Conservation (phyloP, 2,797 vertebrate genomes). For the Ctenopoma multispine region DNA sequence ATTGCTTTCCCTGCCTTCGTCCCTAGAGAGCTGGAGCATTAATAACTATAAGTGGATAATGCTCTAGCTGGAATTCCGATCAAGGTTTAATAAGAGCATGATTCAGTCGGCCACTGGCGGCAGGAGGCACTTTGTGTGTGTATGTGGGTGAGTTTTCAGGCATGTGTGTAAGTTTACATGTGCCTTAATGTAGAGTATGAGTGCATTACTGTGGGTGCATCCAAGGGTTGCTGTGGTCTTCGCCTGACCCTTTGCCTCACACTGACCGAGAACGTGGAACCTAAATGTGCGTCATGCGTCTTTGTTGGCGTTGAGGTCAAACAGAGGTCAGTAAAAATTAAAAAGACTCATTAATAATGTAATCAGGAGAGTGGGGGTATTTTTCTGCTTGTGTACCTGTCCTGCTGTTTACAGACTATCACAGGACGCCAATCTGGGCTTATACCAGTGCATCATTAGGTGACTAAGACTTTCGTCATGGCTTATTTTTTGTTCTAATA, state of each 20-base stretch:
- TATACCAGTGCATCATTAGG: slow-evolving; percentile 11
- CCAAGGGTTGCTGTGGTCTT: slow-evolving; percentile 40
- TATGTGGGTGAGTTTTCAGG: slow-evolving; percentile 11
- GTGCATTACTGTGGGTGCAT: slow-evolving; percentile 47
- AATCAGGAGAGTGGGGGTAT: slow-evolving; percentile 14
- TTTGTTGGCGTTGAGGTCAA: slow-evolving; percentile 22
- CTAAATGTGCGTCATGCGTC: slow-evolving; percentile 16
- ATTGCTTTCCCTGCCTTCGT: slow-evolving; percentile 69
- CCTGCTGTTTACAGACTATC: slow-evolving; percentile 13
- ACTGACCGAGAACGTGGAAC: slow-evolving; percentile 36
- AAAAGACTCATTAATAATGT: slow-evolving; percentile 47
- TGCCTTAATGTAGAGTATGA: slow-evolving; percentile 44
- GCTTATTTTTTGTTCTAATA: slow-evolving; percentile 23
- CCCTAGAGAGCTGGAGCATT: slow-evolving; percentile 84
- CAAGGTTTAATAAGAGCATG: slow-evolving; percentile 84
- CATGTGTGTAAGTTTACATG: slow-evolving; percentile 11
- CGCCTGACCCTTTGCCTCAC: slow-evolving; percentile 47
- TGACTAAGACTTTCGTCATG: slow-evolving; percentile 27
- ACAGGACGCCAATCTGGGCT: slow-evolving; percentile 9
- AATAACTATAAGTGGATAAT: slow-evolving; percentile 89
- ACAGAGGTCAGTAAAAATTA: slow-evolving; percentile 52
- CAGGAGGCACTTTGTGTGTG: slow-evolving; percentile 60
- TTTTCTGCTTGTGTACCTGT: slow-evolving; percentile 24
- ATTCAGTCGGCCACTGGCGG: slow-evolving; percentile 76
- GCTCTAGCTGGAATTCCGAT: slow-evolving; percentile 83